Percentiles rank a stretch among this genome's conserved stretches.
Evolutionary conservation across 2,797 vertebrate genomes (phyloP).

Genomic region (Rousettus madagascariensis): DNA sequence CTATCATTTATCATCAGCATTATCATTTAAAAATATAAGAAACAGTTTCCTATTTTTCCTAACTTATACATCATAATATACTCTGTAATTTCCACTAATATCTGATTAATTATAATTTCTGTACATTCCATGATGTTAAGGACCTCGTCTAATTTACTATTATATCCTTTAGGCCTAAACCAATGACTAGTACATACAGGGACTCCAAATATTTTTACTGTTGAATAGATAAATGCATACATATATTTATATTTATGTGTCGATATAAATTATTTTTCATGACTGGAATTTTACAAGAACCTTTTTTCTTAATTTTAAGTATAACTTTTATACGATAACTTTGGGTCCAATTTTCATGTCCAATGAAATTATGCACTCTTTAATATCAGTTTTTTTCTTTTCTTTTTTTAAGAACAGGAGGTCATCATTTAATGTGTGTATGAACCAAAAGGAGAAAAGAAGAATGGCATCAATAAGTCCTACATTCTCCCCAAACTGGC

Average conservation of each 20-base stretch:
- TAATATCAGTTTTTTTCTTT: neutral
- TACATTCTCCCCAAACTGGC: neutral
- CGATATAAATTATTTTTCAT: neutral
- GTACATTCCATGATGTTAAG: neutral
- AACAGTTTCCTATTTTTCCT: neutral
- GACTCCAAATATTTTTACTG: neutral
- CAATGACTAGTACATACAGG: neutral
- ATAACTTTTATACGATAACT: neutral
- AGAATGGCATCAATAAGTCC: neutral
- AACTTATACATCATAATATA: neutral
- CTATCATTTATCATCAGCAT: neutral
- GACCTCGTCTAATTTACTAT: neutral
- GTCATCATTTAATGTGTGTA: neutral
- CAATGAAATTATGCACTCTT: neutral
- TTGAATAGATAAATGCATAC: neutral
- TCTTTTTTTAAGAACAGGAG: neutral
- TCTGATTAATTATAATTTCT: neutral
- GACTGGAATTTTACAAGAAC: neutral
- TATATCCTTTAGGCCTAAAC: neutral
- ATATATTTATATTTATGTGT: neutral
- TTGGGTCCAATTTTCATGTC: neutral
- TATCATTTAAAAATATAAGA: neutral
- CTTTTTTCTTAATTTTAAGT: neutral
- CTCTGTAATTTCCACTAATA: neutral
- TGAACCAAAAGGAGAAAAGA: neutral